Evolutionary conservation across 2,888 invertebrate species (phyloP), one percentile per base, ranked within the genome.

Genomic region (Diploptera punctata): DNA sequence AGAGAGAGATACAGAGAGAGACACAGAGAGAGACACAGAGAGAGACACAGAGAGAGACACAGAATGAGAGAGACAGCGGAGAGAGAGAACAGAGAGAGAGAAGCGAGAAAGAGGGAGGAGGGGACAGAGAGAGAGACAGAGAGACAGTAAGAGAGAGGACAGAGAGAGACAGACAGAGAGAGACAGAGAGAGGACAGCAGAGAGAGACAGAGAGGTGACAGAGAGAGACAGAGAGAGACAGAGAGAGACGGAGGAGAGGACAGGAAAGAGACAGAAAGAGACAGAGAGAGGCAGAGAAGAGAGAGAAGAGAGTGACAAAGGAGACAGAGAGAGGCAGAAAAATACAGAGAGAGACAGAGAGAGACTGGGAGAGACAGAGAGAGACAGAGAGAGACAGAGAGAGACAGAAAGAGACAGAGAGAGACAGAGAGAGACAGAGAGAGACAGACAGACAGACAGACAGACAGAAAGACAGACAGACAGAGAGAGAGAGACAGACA

Each of bases 11-110:
- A n/a, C n/a, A n/a, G n/a, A n/a, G n/a, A n/a, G n/a, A n/a, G n/a
- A n/a, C n/a, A n/a, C n/a, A n/a, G n/a, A n/a, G n/a, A 47, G 47
- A 47, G 47, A 7, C 7, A n/a, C 3, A n/a, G n/a, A n/a, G n/a
- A n/a, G n/a, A n/a, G n/a, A 47, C 7, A 7, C 10, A 47, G 13
- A 38, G 13, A 13, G 38, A 38, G 5, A 38, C 5, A 5, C 5
- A 38, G 13, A 13, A 38, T 5, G 38, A 38, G 13, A 13, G 13
- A 13, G 38, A 38, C 7, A 38, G 38, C 5, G 13, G 13, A 38
- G 38, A 13, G 13, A 38, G 13, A 38, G 38, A 70, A 70, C 43
- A 70, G 61, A 31, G 44, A 19, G 43, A 61, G 61, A 13, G 43
- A 24, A 7, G 29, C 18, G 61, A 61, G 29, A 61, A 61, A 18